Conservation (phyloP, 2,113 vertebrate genomes). For the Erinaceus europaeus region DNA sequence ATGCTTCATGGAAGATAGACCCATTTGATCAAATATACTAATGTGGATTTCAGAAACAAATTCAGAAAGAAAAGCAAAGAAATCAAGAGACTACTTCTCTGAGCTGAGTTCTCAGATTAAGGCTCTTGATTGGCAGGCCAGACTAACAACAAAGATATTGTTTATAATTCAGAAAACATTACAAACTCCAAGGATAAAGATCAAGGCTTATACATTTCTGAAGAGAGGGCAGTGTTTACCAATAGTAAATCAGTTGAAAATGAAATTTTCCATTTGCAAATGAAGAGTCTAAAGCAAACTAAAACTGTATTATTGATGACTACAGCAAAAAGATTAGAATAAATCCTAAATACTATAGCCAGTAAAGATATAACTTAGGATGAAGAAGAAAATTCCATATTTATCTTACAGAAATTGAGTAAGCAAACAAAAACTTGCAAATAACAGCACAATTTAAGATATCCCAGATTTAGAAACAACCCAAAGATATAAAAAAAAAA, state of each 20-base stretch:
- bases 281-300: not conserved
- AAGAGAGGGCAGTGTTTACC: not conserved
- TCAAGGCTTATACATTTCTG: not conserved
- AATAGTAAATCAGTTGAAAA: not conserved
- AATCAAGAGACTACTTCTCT: not conserved
- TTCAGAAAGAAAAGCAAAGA: not conserved
- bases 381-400: not conserved
- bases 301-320: not conserved
- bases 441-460: no score
- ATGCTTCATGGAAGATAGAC: not conserved
- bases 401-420: not conserved
- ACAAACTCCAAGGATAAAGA: not conserved
- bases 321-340: not conserved
- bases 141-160: not conserved
- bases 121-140: not conserved
- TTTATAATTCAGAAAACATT: not conserved
- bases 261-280: not conserved
- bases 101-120: slow-evolving; percentile 20
- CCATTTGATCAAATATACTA: not conserved
- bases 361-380: not conserved
- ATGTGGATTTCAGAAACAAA: slow-evolving; percentile 9
- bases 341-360: not conserved
- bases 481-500: not conserved
- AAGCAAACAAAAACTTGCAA: not conserved
- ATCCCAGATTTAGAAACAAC: no score